Evolutionary conservation across 2,888 invertebrate species (phyloP).

Genomic region (Nomada lathburiana): DNA sequence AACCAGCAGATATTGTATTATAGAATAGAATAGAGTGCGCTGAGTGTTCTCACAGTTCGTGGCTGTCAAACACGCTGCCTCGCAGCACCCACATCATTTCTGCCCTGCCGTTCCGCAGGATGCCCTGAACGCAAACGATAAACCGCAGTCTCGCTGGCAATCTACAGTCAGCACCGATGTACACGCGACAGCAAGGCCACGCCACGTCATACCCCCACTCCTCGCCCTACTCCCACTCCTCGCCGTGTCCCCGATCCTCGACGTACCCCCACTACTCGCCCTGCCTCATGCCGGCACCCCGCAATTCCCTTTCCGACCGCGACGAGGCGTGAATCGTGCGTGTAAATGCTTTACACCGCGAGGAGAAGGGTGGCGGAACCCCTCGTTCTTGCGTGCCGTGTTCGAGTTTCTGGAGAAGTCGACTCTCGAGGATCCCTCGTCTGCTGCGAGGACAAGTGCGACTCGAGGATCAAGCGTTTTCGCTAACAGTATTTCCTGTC

Average conservation of each 20-base stretch:
- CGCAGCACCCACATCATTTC: conserved; percentile 10
- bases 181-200: conserved; percentile 11
- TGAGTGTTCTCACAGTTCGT: neutral
- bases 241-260: neutral
- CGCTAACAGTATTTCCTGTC: conserved; percentile 61
- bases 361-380: neutral
- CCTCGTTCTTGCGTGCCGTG: conserved; percentile 39
- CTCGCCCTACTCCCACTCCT: neutral
- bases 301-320: neutral
- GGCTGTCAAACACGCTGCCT: conserved; percentile 1
- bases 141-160: conserved; percentile 34
- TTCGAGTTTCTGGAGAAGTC: conserved; percentile 17
- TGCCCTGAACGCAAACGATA: conserved; percentile 22
- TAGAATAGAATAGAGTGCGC: neutral
- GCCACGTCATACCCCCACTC: neutral
- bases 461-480: conserved; percentile 39
- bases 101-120: neutral
- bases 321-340: conserved; percentile 64
- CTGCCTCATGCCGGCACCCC: neutral
- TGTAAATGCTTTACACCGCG: conserved; percentile 58
- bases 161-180: conserved; percentile 19
- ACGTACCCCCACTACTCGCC: neutral
- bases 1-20: too few relatives aligned
- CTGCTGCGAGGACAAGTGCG: neutral
- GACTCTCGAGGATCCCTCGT: conserved; percentile 18